Conservation (phyloP, 2,797 vertebrate genomes). For the Tangara arthus region DNA sequence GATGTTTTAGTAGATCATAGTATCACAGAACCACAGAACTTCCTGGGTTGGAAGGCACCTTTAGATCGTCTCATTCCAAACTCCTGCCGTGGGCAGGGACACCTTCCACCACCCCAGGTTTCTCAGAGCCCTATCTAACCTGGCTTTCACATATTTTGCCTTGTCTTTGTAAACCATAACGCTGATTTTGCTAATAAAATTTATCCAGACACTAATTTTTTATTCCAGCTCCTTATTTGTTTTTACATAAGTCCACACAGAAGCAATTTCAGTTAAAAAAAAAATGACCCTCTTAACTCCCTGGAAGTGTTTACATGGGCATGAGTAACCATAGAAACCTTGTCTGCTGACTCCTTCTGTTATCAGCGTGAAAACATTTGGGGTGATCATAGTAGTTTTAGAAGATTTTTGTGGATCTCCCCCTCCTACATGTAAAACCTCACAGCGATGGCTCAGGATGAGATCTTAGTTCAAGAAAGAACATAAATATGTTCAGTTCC, state of each 20-base stretch:
- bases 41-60: not conserved
- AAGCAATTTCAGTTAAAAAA: not conserved
- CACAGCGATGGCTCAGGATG: not conserved
- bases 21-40: not conserved
- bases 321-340: not conserved
- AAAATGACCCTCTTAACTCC: not conserved
- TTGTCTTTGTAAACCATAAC: not conserved
- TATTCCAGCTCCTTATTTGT: not conserved
- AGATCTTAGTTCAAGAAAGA: not conserved
- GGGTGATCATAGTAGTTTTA: not conserved
- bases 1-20: not conserved
- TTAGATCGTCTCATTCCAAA: fast-evolving
- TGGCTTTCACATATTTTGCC: not conserved
- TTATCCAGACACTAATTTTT: not conserved
- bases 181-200: not conserved
- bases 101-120: not conserved
- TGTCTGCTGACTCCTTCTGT: not conserved
- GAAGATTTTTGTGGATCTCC: not conserved
- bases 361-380: not conserved
- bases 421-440: not conserved
- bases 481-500: fast-evolving
- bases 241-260: not conserved
- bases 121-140: not conserved
- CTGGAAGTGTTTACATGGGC: not conserved
- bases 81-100: not conserved